These are phyloP conservation scores for Empis stercorea DNA, from an alignment of 2,888 invertebrate species.

Conservation along the genomic window DNA sequence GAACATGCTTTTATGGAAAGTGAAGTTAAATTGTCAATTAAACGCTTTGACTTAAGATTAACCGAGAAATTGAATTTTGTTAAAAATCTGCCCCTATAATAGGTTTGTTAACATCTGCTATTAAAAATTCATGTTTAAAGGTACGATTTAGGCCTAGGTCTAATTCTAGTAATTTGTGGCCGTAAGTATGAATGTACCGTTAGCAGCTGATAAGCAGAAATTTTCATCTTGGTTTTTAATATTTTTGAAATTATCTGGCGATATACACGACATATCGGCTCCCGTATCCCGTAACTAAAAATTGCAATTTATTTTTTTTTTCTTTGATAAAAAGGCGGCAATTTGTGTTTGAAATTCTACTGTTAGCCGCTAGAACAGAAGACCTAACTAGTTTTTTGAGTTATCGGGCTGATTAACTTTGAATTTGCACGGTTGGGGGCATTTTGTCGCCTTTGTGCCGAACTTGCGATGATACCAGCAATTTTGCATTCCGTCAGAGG, in stretches of 20 bases:
- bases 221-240: too few species aligned
- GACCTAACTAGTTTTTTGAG: background rate
- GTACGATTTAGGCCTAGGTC: background rate
- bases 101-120: conserved; percentile 9
- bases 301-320: background rate
- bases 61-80: conserved; percentile 5
- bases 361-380: background rate
- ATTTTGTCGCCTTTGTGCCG: background rate
- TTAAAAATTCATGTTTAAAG: conserved; percentile 5
- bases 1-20: background rate
- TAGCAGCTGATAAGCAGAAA: too few species aligned
- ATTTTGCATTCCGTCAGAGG: background rate
- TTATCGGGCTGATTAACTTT: too few species aligned
- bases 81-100: conserved; percentile 12
- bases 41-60: background rate
- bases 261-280: background rate
- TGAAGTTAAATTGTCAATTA: background rate
- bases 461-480: background rate
- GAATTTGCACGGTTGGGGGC: background rate
- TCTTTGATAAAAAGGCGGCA: background rate
- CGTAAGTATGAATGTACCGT: background rate
- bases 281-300: background rate
- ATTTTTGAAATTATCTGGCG: too few species aligned
- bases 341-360: background rate
- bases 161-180: background rate